Base-by-base conservation (phyloP, 2,888 invertebrate genomes). In the Dasypolia templi region DNA sequence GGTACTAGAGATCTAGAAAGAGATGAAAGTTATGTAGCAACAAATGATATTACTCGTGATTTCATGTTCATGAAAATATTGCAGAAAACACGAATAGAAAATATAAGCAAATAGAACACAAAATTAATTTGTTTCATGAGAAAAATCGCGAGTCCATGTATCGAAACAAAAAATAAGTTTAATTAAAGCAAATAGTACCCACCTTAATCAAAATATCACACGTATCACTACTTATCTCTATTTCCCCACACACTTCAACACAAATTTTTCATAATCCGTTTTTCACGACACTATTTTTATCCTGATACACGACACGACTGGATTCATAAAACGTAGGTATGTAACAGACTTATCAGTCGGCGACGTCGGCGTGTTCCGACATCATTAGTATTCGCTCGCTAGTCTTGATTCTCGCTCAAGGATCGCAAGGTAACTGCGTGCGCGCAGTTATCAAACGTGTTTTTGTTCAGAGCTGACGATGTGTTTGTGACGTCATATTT, bases 351-450 rank as follows among this genome's bases (percentile, higher is more conserved):
- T 66, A 80, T 59, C 70, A 55, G 19, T 9, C 63, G 19, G 44
- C 65, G 35, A 67, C 51, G 19, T 9, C 63, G 19, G 44, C 65
- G 35, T 51, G 59, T 56, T 67, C 67, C 64, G 49, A 59, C 66
- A 70, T 64, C 61, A 49, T 26, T 63, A 72, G 64, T 74, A 63
- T 78, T 65, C 70, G 46, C 61, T 79, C n/a, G n/a, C n/a, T 82
- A 78, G 74, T 81, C 81, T 83, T 82, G 79, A 75, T 75, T 75
- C 77, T 70, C 65, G 74, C 71, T 79, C 86, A 84, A 86, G 79
- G 79, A 66, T 72, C 76, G 55, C 75, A 70, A 75, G 55, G 58
- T 65, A 62, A 75, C 82, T 82, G 82, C 79, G 75, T 55, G 67
- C 5, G 49, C 82, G 73, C 66, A 46, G 46, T 62, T 55, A 67